Percentiles rank a stretch among this genome's conserved stretches.
These are phyloP conservation scores for Schizotus pectinicornis DNA, from an alignment of 2,888 invertebrate genomes.

Conservation along the genomic window DNA sequence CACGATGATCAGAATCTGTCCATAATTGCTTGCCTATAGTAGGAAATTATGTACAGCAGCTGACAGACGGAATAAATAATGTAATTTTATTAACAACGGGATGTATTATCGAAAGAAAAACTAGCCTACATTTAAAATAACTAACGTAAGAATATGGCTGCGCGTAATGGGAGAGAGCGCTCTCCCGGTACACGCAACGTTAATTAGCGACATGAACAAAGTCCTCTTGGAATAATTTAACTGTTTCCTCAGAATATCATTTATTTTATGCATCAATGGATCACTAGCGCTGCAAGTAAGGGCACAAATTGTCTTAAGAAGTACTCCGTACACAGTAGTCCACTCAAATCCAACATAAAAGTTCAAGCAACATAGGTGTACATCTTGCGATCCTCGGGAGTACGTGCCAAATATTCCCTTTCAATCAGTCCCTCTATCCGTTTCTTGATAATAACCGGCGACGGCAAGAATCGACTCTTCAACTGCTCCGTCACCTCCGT, in stretches of 20 bases:
- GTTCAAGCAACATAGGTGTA: constrained; percentile 93
- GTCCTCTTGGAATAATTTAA: constrained; percentile 43
- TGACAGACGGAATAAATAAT: constrained; percentile 5
- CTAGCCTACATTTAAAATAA: constrained; percentile 1
- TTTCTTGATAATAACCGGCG: constrained; percentile 98
- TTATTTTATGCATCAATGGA: constrained; percentile 35
- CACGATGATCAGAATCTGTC: neutral
- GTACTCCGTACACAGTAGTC: constrained; percentile 34
- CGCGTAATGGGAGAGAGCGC: too few species aligned
- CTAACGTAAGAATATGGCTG: neutral
- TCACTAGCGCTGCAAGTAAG: constrained; percentile 18
- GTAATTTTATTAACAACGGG: constrained; percentile 4
- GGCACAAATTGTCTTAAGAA: constrained; percentile 6
- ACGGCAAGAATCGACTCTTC: constrained; percentile 95
- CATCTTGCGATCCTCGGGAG: constrained; percentile 95
- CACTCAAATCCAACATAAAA: constrained; percentile 28
- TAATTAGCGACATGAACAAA: constrained; percentile 16
- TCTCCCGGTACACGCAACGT: too few species aligned
- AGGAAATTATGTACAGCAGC: neutral
- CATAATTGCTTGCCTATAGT: neutral
- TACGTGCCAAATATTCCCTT: constrained; percentile 97
- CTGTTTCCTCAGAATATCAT: constrained; percentile 36
- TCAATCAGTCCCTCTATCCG: constrained; percentile 99
- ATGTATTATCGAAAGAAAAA: neutral
- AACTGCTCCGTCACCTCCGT: constrained; percentile 98